Base-by-base conservation (phyloP, 2,113 vertebrate species). In the Callionymus lyra region DNA sequence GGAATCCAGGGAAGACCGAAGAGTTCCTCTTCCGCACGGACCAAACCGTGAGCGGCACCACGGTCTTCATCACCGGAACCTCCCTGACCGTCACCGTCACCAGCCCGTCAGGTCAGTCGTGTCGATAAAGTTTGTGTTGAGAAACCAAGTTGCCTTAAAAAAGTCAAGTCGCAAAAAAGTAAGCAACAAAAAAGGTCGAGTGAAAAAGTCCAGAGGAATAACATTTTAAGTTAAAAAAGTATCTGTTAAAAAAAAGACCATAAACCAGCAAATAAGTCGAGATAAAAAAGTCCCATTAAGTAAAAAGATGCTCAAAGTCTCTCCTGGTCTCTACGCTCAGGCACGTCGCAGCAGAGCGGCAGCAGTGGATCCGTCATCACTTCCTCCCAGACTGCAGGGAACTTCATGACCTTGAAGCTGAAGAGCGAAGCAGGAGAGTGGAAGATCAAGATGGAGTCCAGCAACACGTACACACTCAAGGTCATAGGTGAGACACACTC, bases 401-500 rank as follows among this genome's bases (percentile, higher is more conserved):
- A 80, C 55, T 41, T 81, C 31, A 6, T n/a, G n/a, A 60, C 17
- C 9, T 17, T 82, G 41, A 15, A 12, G 31, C 54, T 82, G 2
- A 41, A 44, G 9, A 58, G 38, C 6, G 12, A 52, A 46, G 31
- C 5, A n/a, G 82, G 80, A 41, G 12, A 1, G 8, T 84, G 80
- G 80, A 9, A 44, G 31, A 54, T 81, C 0, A 40, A 2, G 10
- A 57, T 83, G 15, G 21, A 10, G 36, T 77, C 79, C 3, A 38
- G 36, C 12, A 19, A 67, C n/a, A 35, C 67, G 8, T 82, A 72
- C 63, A 62, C 53, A 6, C 35, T 82, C 6, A 84, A 59, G 47
- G 65, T 81, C 17, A 53, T 55, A 35, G 78, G 80, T 82, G 43
- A 77, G 70, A 31, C 12, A n/a, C n/a, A n/a, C n/a, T n/a, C n/a